Evolutionary conservation across 2,113 vertebrate species (phyloP).

Genomic region (Fulica atra): DNA sequence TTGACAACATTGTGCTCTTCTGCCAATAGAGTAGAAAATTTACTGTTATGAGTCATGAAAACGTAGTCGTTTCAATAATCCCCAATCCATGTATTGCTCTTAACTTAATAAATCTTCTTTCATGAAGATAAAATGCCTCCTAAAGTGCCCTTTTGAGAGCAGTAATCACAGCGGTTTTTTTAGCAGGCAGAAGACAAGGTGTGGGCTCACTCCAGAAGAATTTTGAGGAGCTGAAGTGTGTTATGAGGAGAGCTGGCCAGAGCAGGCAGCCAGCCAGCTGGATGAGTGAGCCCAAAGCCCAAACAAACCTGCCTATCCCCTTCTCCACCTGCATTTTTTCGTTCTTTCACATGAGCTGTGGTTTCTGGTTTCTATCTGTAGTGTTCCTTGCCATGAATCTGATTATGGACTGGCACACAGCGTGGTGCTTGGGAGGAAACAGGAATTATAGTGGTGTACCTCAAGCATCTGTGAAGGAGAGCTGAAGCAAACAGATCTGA

Average conservation of each 20-base stretch:
- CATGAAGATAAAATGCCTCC: conserved; percentile 45
- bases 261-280: background rate
- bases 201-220: background rate
- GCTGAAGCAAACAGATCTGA: background rate
- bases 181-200: background rate
- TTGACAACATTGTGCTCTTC: background rate
- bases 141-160: conserved; percentile 32
- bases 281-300: background rate
- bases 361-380: background rate
- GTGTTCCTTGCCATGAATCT: background rate
- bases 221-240: background rate
- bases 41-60: conserved; percentile 20
- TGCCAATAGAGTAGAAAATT: conserved; percentile 23
- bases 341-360: background rate
- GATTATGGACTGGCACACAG: background rate
- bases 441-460: background rate
- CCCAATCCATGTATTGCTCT: background rate
- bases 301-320: accelerated
- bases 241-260: background rate
- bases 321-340: background rate
- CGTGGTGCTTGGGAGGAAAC: background rate
- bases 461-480: background rate
- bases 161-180: background rate
- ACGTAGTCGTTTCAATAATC: conserved; percentile 2
- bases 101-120: conserved; percentile 45